phyloP scores from a whole-genome alignment of 2,113 vertebrate genomes.

The Perca flavescens region DNA sequence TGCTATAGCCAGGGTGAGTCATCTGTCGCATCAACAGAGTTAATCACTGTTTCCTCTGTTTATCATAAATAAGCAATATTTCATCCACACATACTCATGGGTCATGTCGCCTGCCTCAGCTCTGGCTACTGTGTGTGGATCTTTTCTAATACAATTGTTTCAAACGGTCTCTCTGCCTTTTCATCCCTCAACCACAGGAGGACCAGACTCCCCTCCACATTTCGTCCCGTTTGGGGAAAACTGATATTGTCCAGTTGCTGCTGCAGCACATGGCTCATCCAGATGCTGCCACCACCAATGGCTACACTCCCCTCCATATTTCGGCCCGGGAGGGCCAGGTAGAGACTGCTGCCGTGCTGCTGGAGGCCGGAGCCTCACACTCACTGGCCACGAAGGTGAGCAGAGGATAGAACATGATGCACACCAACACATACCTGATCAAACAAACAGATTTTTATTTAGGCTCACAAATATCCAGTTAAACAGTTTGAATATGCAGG shows the following conservation, averaged over 20 bases:
- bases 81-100: background rate
- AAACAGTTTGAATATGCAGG: background rate
- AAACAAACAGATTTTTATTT: slow-evolving; percentile 65
- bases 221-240: slow-evolving; percentile 96
- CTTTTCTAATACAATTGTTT: background rate
- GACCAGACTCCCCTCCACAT: slow-evolving; percentile 98
- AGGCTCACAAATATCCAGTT: background rate
- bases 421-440: slow-evolving; percentile 26
- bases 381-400: slow-evolving; percentile 94
- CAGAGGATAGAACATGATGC: background rate
- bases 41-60: slow-evolving; percentile 78
- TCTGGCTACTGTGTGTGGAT: background rate
- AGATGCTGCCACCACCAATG: slow-evolving; percentile 95
- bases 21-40: background rate
- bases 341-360: slow-evolving; percentile 92
- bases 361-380: slow-evolving; percentile 95
- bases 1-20: slow-evolving; percentile 93
- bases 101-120: background rate
- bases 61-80: slow-evolving; percentile 28
- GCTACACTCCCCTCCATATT: slow-evolving; percentile 96
- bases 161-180: slow-evolving; percentile 4
- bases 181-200: slow-evolving; percentile 86
- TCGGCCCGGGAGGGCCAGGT: slow-evolving; percentile 96
- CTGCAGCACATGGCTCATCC: slow-evolving; percentile 99
- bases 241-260: slow-evolving; percentile 96